Conservation (phyloP, 1,140 invertebrate species). For the Arion vulgaris region DNA sequence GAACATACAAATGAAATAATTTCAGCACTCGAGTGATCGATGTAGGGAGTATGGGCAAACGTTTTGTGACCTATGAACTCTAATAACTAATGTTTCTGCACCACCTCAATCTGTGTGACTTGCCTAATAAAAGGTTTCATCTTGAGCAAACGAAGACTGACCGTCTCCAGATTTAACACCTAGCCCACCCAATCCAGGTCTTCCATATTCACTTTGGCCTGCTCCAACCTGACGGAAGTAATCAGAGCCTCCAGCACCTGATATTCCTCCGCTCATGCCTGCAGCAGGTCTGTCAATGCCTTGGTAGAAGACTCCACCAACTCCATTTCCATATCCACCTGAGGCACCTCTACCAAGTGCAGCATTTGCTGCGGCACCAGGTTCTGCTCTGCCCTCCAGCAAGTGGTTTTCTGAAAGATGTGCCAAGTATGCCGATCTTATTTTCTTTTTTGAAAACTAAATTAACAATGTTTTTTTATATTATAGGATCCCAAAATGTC, state of each 20-base stretch:
- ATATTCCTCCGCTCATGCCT: slow-evolving; percentile 14
- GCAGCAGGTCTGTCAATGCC: slow-evolving; percentile 26
- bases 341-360: not conserved
- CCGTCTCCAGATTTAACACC: slow-evolving; percentile 31
- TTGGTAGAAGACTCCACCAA: slow-evolving; percentile 25
- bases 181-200: slow-evolving; percentile 19
- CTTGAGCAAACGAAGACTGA: slow-evolving; percentile 37
- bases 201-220: slow-evolving; percentile 24
- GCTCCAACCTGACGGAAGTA: slow-evolving; percentile 23
- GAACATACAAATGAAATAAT: no score
- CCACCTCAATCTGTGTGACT: not conserved
- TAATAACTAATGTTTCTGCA: no score
- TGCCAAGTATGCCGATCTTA: no score
- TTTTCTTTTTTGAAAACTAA: no score
- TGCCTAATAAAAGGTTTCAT: slow-evolving; percentile 38
- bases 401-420: slow-evolving; percentile 2
- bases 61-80: no score
- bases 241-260: not conserved
- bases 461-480: no score
- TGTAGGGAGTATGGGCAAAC: no score
- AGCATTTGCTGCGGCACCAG: not conserved
- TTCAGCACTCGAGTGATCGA: no score
- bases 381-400: slow-evolving; percentile 4
- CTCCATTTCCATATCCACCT: slow-evolving; percentile 4
- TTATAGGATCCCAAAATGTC: no score